A percentile compares a stretch with the other conserved stretches of the same genome.
Conservation (phyloP, 2,888 invertebrate species). For the Sarcophaga rosellei region DNA sequence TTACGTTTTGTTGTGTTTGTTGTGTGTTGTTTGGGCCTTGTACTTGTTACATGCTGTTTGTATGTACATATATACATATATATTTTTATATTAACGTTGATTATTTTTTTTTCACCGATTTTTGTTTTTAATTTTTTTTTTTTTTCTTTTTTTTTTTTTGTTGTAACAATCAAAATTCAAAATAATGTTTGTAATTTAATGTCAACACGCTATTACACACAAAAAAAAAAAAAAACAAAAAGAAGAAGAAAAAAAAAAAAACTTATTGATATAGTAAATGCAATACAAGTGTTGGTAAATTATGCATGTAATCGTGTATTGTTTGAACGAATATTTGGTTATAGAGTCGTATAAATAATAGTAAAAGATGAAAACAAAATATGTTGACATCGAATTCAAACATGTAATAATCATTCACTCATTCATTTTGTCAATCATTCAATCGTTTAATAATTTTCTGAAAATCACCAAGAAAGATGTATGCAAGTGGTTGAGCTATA, state of each 20-base stretch:
- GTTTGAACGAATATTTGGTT: too few relatives aligned
- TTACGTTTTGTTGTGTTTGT: neutral
- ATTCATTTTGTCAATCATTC: neutral
- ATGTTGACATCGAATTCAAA: too few relatives aligned
- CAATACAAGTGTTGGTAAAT: neutral
- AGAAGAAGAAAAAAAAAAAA: neutral
- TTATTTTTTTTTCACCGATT: neutral
- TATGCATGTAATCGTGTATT: too few relatives aligned
- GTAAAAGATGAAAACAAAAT: too few relatives aligned
- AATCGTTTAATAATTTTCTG: neutral
- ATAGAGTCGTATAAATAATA: too few relatives aligned
- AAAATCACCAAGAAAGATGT: neutral
- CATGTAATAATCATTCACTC: too few relatives aligned
- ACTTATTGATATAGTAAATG: neutral
- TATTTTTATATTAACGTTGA: too few relatives aligned
- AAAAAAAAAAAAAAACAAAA: too few relatives aligned
- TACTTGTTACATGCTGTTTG: neutral
- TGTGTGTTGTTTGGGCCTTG: neutral
- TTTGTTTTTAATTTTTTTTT: neutral
- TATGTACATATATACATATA: too few relatives aligned
- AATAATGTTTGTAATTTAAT: constrained; percentile 2
- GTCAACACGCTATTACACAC: constrained; percentile 14
- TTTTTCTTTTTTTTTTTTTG: neutral
- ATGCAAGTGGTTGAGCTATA: too few relatives aligned
- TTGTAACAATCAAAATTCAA: constrained; percentile 6